Evolutionary conservation across 2,797 vertebrate genomes (phyloP), one percentile per base, ranked within the genome.

Genomic region (Hydrolagus colliei): DNA sequence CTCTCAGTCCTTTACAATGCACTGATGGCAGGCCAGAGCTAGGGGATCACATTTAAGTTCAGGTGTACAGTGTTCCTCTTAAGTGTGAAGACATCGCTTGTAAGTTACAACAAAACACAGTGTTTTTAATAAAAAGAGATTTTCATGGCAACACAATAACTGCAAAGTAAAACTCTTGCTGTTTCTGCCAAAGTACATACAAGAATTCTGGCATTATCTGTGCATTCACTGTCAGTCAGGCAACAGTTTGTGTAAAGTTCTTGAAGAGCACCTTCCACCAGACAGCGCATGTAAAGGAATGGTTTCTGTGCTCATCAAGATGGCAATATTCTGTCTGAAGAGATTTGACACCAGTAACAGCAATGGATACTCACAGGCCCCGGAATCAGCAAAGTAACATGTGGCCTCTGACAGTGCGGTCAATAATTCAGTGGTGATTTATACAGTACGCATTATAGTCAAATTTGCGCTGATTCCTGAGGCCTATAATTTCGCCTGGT

Each of bases 61-160:
- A 77, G 41, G 20, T 61, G 61, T 11, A 61, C 52, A 20, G 20
- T 12, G 7, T 77, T 61, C 52, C 52, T n/a, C 75, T 77, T 61
- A n/a, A n/a, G 16, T 74, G 73, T 74, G 22, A 75, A 41, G 73
- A 74, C 73, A 74, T 74, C 16, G 73, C 41, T 20, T 1, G 59
- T 52, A 76, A 76, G 75, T 59, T 18, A 77, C 75, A 77, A 77
- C 7, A 35, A 41, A 13, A 74, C 41, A 13, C 14, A 16, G 52
- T 77, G 41, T 76, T 11, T 77, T 76, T 2, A 76, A 61, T 20
- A 16, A 77, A 61, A n/a, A 77, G 61, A 61, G 20, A 77, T 77
- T 77, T 77, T 11, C 75, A 77, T 61, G 9, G 12, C 9, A 77
- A 77, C 52, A 77, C 16, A 77, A n/a, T 77, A 77, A 77, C 59